Evolutionary conservation across 2,888 invertebrate genomes (phyloP).

Genomic region (Marasmarcha lunaedactyla): DNA sequence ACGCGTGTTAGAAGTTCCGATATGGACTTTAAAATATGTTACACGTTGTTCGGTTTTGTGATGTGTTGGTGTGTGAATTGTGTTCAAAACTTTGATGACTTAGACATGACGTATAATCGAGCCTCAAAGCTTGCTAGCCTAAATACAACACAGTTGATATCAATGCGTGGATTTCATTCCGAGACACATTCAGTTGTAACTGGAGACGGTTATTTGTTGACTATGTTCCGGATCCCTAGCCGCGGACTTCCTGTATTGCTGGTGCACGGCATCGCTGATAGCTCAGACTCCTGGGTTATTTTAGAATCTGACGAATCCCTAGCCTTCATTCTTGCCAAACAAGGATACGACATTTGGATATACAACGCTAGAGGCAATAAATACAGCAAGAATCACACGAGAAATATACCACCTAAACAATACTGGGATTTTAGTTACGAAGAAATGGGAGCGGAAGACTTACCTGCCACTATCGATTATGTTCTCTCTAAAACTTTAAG

Average conservation of each 20-base stretch:
- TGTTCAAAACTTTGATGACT: neutral
- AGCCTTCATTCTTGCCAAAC: constrained; percentile 37
- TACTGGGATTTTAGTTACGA: constrained; percentile 55
- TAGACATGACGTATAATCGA: too few relatives aligned
- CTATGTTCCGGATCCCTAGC: constrained; percentile 34
- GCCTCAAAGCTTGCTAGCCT: neutral
- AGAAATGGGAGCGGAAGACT: constrained; percentile 49
- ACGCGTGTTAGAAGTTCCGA: neutral
- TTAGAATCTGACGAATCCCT: constrained; percentile 39
- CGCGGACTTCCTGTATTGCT: constrained; percentile 41
- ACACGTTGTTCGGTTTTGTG: neutral
- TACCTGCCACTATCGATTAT: constrained; percentile 46
- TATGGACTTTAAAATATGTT: neutral
- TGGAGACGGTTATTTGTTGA: constrained; percentile 43
- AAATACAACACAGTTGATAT: neutral
- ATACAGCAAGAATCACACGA: constrained; percentile 40
- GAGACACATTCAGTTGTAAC: constrained; percentile 38
- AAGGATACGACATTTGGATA: constrained; percentile 50
- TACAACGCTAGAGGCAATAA: constrained; percentile 51
- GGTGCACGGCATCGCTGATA: constrained; percentile 49
- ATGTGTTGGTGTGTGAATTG: neutral
- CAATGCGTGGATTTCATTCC: constrained; percentile 29
- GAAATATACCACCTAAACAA: constrained; percentile 25
- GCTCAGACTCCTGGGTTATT: constrained; percentile 53
- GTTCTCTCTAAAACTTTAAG: constrained; percentile 29